Base-by-base conservation (phyloP, 2,888 invertebrate species). In the Crematogaster levior region DNA sequence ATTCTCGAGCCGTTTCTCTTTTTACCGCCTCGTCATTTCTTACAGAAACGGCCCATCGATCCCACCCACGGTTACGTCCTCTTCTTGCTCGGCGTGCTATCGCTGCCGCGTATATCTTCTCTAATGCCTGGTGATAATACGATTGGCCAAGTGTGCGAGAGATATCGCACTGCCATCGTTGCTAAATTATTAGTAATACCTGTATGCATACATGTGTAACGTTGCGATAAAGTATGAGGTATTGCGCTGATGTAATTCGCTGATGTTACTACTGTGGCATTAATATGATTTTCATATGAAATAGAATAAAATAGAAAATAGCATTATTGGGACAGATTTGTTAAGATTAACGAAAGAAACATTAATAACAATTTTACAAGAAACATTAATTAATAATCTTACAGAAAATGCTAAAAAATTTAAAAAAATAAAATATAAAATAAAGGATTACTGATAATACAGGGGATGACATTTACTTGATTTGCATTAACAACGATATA, bases 11-110 rank as follows among this genome's bases (percentile, higher is more conserved):
- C 88, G 84, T 85, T 81, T 70, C 89, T 73, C 87, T 83, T 84
- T 66, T 84, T 82, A 82, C 84, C 89, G 58, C 86, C 83, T 86
- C 83, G 83, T 88, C 90, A 89, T 87, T 87, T 86, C 85, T 61
- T 61, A 79, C 70, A 82, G 83, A 85, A 84, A 84, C 75, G 81
- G 82, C 65, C 75, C 84, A 66, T 83, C 85, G 80, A 83, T 85
- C 80, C 80, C 72, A 51, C 83, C 80, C 66, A 56, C 70, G 34
- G 56, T 68, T 68, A 79, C 70, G 84, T 81, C 12, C 70, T 85
- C 74, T 80, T 81, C 74, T 73, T 81, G 75, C 73, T 48, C 51
- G 56, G n/a, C 65, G 46, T 68, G 53, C 72, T 56, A 65, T 81
- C 68, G 34, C 40, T 27, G 40, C 60, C 58, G 70, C 75, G 68